Evolutionary conservation across 1,140 invertebrate species (phyloP).

Genomic region (Nixonia krombeini): DNA sequence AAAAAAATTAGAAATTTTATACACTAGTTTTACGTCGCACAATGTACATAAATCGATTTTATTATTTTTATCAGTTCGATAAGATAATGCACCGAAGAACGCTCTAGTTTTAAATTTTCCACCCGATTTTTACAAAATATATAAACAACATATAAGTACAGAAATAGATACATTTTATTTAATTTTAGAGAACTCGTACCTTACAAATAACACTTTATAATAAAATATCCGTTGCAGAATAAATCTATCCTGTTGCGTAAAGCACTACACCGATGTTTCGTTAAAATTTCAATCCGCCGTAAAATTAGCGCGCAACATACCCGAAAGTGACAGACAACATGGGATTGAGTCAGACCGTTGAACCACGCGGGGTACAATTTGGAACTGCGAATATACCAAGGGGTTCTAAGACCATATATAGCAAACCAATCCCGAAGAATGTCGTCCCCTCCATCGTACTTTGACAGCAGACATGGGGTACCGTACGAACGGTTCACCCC

Average conservation of each 20-base stretch:
- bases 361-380: constrained; percentile 58
- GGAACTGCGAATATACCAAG: constrained; percentile 62
- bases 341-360: constrained; percentile 15
- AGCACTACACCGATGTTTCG: not conserved
- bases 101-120: too few relatives aligned
- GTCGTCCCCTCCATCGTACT: constrained; percentile 50
- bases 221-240: not conserved
- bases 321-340: constrained; percentile 2
- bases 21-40: too few relatives aligned
- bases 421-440: constrained; percentile 56
- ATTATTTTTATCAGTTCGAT: too few relatives aligned
- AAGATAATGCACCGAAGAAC: too few relatives aligned
- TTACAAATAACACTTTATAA: not conserved
- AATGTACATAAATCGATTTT: too few relatives aligned
- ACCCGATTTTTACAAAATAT: too few relatives aligned
- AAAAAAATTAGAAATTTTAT: too few relatives aligned
- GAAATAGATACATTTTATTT: too few relatives aligned
- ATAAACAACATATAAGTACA: too few relatives aligned
- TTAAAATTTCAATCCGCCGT: not conserved
- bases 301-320: constrained; percentile 2
- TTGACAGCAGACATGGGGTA: constrained; percentile 57
- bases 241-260: not conserved
- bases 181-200: too few relatives aligned
- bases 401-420: constrained; percentile 63
- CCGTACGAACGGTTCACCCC: constrained; percentile 60